Base-by-base conservation (phyloP, 37 sponge, comb jelly and placozoan species). In the Dysidea cf. avara region DNA sequence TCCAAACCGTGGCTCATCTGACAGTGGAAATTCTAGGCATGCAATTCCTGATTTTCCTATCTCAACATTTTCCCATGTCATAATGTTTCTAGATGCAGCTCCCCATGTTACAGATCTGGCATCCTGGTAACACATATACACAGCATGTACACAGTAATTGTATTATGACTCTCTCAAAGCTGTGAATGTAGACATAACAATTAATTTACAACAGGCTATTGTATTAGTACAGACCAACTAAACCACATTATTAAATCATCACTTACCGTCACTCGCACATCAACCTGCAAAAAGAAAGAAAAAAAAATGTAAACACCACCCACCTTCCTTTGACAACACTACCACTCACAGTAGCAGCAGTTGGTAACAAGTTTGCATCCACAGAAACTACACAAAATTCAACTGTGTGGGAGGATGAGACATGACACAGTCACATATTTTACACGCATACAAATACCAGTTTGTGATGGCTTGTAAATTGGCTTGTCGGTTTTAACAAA, bases 401-500 rank as follows among this genome's bases (percentile, higher is more conserved):
- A 24, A 81, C 72, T 71, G 66, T 26, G 34, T 32, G 36, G n/a
- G 26, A 2, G 49, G 11, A 28, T n/a, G 24, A 18, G 11, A 28
- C 14, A 9, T 25, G 59, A 13, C 13, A 49, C 52, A 49, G 16
- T 49, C 52, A 18, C 60, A 25, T 20, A 57, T 25, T 11, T n/a
- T 21, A 22, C 20, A 2, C 6, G 2, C 2, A 3, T 18, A 7
- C 5, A 18, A 64, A 21, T 53, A 85, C 85, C 79, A 43, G 61
- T 60, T 31, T 85, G 79, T 2, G n/a, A 38, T 32, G 85, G 85
- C 36, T 78, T 85, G 74, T 85, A 85, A 57, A 85, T 85, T 18
- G 85, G 85, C 51, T 85, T 85, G 72, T 85, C 79, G 13, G 85
- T 85, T 58, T 71, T 77, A 39, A 85, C 61, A 21, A 85, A 28